Base-by-base conservation (phyloP, 2,888 invertebrate genomes). In the Herminia tarsipennalis region DNA sequence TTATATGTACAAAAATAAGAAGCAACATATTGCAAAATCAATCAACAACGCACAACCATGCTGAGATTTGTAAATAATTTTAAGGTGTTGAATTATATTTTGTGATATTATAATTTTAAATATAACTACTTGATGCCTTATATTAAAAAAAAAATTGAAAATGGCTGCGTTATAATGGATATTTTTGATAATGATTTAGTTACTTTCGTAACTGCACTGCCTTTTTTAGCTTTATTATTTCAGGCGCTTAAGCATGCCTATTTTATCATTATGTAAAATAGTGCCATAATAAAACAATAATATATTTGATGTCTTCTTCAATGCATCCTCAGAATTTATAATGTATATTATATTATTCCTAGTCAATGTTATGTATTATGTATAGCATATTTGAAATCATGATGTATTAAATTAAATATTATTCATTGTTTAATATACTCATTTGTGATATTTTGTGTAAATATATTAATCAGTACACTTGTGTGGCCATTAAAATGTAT, bases 401-500 rank as follows among this genome's bases (percentile, higher is more conserved):
- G 34, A 46, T 66, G 54, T 66, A 63, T 58, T 56, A 61, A 61
- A 56, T 57, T 61, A 39, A 57, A 52, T 61, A 64, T 57, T 50
- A 65, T 50, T 58, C 71, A 71, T 74, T 66, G 61, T 72, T 72
- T 69, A 67, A 73, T 80, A 78, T 81, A 84, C 80, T 84, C 78
- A 75, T 81, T 79, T 88, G 88, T 88, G 86, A 88, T 88, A 86
- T 80, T 80, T 77, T 73, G 68, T 78, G 84, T 87, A 85, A 85
- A 86, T 85, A 83, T 59, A 56, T 66, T 77, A 80, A 80, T 78
- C 81, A 81, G 78, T 82, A 70, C 70, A 73, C 70, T 78, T 52
- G 53, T 78, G 85, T 88, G 87, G 88, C 88, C 88, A 88, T 89
- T 81, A 72, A 73, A 32, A 68, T 79, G 64, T 59, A 60, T 66